Conservation (phyloP, 2,888 invertebrate genomes). For the Nymphalis polychloros region DNA sequence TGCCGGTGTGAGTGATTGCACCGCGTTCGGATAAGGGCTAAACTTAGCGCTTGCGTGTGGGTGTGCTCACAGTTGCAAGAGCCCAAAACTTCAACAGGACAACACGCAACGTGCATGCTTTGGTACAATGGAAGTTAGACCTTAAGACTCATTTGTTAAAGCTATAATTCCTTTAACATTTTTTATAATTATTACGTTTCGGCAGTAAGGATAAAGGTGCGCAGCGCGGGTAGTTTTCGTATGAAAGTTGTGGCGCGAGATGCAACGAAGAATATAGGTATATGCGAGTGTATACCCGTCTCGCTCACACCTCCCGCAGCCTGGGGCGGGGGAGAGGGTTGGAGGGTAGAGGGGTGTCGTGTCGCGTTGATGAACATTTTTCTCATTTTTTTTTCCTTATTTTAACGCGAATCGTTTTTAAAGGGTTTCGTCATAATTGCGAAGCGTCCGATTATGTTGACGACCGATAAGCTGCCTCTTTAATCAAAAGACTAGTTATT, state of each 20-base stretch:
- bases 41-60: slow-evolving; percentile 71
- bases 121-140: slow-evolving; percentile 24
- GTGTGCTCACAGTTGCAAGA: slow-evolving; percentile 71
- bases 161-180: slow-evolving; percentile 34
- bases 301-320: slow-evolving; percentile 70
- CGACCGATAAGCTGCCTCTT: slow-evolving; percentile 60
- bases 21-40: slow-evolving; percentile 62
- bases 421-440: slow-evolving; percentile 82
- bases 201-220: slow-evolving; percentile 49
- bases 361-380: slow-evolving; percentile 82
- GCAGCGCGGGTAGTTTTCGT: slow-evolving; percentile 80
- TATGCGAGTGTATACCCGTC: slow-evolving; percentile 52
- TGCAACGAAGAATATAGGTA: slow-evolving; percentile 62
- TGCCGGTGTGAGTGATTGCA: slow-evolving; percentile 69
- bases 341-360: slow-evolving; percentile 63
- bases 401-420: slow-evolving; percentile 81
- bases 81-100: slow-evolving; percentile 66
- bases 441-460: slow-evolving; percentile 74
- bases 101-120: slow-evolving; percentile 42
- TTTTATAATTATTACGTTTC: slow-evolving; percentile 47
- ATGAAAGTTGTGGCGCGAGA: slow-evolving; percentile 77
- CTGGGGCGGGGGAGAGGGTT: slow-evolving; percentile 58
- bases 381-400: slow-evolving; percentile 79
- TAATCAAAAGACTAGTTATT: slow-evolving; percentile 24
- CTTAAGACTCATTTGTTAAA: slow-evolving; percentile 25